These are phyloP conservation scores for Tetropium fuscum DNA, from an alignment of 2,888 invertebrate species.

Conservation along the genomic window DNA sequence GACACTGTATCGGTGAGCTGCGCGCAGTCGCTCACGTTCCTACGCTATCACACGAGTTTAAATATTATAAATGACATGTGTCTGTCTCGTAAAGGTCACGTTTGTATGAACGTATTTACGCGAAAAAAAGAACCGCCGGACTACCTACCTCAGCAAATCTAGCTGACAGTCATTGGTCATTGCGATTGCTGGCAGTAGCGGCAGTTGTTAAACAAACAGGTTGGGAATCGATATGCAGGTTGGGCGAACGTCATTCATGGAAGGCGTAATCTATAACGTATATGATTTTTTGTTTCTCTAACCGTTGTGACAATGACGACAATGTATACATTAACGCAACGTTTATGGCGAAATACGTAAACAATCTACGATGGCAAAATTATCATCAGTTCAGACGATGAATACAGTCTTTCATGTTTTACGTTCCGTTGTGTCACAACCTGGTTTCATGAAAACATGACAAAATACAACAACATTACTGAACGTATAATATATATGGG, in stretches of 20 bases:
- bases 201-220: background rate
- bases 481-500: too few species aligned
- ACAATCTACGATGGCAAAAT: too few species aligned
- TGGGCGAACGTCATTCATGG: background rate
- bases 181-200: too few species aligned
- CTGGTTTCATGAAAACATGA: too few species aligned
- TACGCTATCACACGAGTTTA: conserved; percentile 22
- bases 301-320: too few species aligned
- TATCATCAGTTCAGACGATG: too few species aligned
- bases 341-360: too few species aligned
- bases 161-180: background rate
- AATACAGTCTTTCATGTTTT: too few species aligned
- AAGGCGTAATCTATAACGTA: background rate
- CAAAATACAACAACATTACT: too few species aligned
- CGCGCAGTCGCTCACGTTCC: conserved; percentile 15
- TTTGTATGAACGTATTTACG: conserved; percentile 21
- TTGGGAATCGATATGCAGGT: background rate
- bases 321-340: too few species aligned
- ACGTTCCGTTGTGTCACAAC: too few species aligned
- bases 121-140: conserved; percentile 8
- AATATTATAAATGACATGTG: conserved; percentile 28
- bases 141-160: conserved; percentile 17
- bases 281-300: too few species aligned
- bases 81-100: conserved; percentile 27
- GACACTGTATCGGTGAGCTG: conserved; percentile 23